Base-by-base conservation (phyloP, 2,113 vertebrate genomes). In the Pseudorasbora parva region DNA sequence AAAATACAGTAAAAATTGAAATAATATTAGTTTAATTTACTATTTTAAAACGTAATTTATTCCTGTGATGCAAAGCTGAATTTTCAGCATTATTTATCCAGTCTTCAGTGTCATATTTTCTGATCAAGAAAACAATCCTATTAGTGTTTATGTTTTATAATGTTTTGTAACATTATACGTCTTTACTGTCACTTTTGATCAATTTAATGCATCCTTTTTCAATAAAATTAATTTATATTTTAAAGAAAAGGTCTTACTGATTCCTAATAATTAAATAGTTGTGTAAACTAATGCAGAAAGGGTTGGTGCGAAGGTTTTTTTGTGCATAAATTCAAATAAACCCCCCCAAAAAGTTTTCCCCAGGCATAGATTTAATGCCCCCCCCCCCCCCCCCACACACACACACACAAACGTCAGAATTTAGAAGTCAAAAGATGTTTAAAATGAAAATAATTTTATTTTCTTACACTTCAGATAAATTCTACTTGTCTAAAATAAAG, bases 381-480 rank as follows among this genome's bases (percentile, higher is more conserved):
- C 56, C 33, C 33, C 0, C n/a, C n/a, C n/a, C n/a, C n/a, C n/a
- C n/a, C n/a, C n/a, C n/a, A n/a, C n/a, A n/a, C n/a, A n/a, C n/a
- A n/a, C n/a, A n/a, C 37, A 37, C 37, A 23, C 57, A 59, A 10
- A 59, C 2, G 45, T 72, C 11, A 47, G 14, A 78, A 78, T 25
- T 60, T 7, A 43, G 6, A 43, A 60, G 14, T 25, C 56, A 45
- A 78, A 59, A 78, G 21, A 27, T 8, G 12, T 2, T 45, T 78
- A 45, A 43, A 78, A 62, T 45, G n/a, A 19, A 62, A 78, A 78
- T 60, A 45, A 78, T 14, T 78, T 60, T 78, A 78, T 78, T 78
- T 45, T 27, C n/a, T 23, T 30, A 17, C 74, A 43, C 74, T 59
- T 59, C 1, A 75, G 54, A 77, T 25, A 60, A 62, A 60, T 60